Conservation (phyloP, 2,113 vertebrate species). For the Porphyrio hochstetteri region DNA sequence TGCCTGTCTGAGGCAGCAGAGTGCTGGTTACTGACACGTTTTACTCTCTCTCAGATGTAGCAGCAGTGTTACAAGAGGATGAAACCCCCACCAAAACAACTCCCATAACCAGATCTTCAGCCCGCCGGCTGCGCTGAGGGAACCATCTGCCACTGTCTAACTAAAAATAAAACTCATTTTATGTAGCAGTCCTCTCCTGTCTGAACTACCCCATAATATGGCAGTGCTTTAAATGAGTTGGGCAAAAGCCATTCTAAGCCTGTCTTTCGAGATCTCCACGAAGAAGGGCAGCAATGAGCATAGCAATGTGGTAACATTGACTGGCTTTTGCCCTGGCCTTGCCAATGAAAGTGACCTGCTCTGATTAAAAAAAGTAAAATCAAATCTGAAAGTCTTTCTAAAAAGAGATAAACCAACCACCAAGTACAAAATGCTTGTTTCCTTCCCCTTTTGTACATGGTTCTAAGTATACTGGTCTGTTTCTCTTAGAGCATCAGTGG, state of each 20-base stretch:
- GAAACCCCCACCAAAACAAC: conserved; percentile 93
- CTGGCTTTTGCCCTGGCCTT: background rate
- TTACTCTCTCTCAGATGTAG: conserved; percentile 56
- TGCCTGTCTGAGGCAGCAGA: background rate
- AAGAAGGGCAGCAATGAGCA: background rate
- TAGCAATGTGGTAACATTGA: background rate
- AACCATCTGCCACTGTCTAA: conserved; percentile 34
- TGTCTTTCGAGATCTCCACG: background rate
- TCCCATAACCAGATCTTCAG: conserved; percentile 85
- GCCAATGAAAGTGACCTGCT: background rate
- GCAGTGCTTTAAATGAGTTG: background rate
- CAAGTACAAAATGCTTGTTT: background rate
- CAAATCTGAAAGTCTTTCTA: background rate
- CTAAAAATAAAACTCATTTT: conserved; percentile 18
- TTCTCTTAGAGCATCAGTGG: background rate
- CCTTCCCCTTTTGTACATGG: background rate
- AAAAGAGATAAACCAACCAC: background rate
- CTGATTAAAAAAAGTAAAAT: background rate
- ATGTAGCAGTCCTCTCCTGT: background rate
- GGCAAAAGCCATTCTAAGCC: background rate
- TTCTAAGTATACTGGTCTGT: background rate
- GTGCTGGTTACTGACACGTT: background rate
- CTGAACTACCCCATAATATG: background rate
- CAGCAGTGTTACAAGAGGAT: conserved; percentile 83
- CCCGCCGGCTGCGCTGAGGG: conserved; percentile 54